Evolutionary conservation across 2,888 invertebrate species (phyloP), one percentile per base, ranked within the genome.

Genomic region (Cheilosia impressa): DNA sequence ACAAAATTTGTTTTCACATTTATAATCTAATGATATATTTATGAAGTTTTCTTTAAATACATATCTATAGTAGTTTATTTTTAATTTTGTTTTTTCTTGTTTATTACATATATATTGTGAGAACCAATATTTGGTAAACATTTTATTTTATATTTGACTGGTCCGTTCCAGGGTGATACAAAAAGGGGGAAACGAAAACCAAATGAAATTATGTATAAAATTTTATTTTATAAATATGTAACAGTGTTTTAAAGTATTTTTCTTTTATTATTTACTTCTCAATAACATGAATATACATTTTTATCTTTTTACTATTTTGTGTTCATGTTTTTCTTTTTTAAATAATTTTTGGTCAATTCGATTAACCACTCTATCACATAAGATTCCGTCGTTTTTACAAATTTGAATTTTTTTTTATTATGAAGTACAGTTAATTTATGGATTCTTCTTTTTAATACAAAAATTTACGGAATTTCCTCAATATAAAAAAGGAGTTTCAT

Each of bases 311-410:
- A 63, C 52, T 60, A 73, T 62, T 80, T 50, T 34, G 68, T 53
- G 55, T 52, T 50, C 72, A 53, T 76, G 69, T 65, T 66, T 69
- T 84, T 78, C 31, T 68, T 80, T 78, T 79, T 84, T 80, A 71
- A 41, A 68, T 66, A 66, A 78, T 65, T 71, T 66, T 79, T 87
- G 87, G 88, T 87, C 87, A 88, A 88, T 87, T 87, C 80, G 69
- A 88, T 85, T 87, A 87, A 88, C 88, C 88, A 81, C 87, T 83
- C 87, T 89, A 89, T 89, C 89, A 89, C 89, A 89, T 89, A 88
- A 88, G 88, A 89, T 87, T 89, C 88, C 88, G 87, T 89, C 88
- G 69, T 73, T 78, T 68, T 52, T 68, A 57, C 45, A 62, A 63
- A 50, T 38, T 58, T 73, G 3, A 17, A 3, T 38, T 78, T 80